Percentiles rank a stretch among this genome's conserved stretches.
Evolutionary conservation across 2,888 invertebrate genomes (phyloP).

Genomic region (Alcis repandata): DNA sequence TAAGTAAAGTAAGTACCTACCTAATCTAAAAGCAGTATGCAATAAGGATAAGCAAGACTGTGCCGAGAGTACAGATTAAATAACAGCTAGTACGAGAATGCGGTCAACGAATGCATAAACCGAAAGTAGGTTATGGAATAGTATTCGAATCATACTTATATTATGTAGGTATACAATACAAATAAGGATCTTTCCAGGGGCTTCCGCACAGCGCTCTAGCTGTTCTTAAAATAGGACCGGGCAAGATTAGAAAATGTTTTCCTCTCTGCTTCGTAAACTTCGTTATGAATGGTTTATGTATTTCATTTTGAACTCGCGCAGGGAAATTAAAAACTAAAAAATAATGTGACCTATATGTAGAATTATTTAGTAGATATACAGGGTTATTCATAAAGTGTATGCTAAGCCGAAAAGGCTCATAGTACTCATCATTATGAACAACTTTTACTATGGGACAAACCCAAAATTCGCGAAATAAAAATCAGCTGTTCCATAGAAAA

Average conservation of each 20-base stretch:
- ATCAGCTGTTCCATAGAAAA: too few relatives aligned
- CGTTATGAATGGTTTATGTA: conserved; percentile 15
- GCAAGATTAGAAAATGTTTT: conserved; percentile 14
- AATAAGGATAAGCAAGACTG: conserved; percentile 19
- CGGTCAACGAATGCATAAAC: conserved; percentile 35
- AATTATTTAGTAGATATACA: too few relatives aligned
- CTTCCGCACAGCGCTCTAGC: background rate
- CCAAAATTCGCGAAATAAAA: too few relatives aligned
- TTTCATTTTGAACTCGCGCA: too few relatives aligned
- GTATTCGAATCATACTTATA: background rate
- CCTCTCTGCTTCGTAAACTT: conserved; percentile 8
- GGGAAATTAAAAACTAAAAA: too few relatives aligned
- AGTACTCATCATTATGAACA: too few relatives aligned
- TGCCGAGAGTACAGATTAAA: conserved; percentile 5
- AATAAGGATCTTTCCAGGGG: background rate
- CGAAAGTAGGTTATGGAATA: conserved; percentile 22
- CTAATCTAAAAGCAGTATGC: conserved; percentile 15
- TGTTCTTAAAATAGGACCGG: conserved; percentile 1
- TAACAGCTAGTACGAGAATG: conserved; percentile 14
- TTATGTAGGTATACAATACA: background rate
- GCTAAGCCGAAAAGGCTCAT: too few relatives aligned
- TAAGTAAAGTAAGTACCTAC: too few relatives aligned
- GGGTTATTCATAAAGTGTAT: too few relatives aligned
- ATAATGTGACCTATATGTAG: too few relatives aligned
- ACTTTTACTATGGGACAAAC: too few relatives aligned